Base-by-base conservation (phyloP, 2,888 invertebrate species). In the Falcaria lacertinaria region DNA sequence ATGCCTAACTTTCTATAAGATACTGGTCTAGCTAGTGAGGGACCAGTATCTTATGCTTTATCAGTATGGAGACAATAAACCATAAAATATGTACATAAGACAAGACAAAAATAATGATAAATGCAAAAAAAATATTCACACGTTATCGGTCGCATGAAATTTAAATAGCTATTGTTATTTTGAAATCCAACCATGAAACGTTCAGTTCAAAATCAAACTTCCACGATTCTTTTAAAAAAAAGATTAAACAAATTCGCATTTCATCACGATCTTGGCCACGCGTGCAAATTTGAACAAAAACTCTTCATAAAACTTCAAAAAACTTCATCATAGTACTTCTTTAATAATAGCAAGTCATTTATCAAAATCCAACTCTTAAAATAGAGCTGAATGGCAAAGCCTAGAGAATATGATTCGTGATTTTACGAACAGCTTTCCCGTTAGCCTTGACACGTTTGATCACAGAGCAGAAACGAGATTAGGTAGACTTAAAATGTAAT, bases 361-460 rank as follows among this genome's bases (percentile, higher is more conserved):
- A 11, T 11, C 28, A 11, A 28, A 28, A 28, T 28, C 11, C 28
- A 28, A 19, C 8, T 28, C 28, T 28, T 28, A 28, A 28, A 11
- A 28, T 22, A 22, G 22, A 22, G 11, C 11, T 11, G 19, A 19
- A 19, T 19, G 19, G 19, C 6, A 19, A 11, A 28, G 28, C 2
- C 28, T 28, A 28, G 28, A 28, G 8, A 28, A 28, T 28, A 11
- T 11, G 11, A 11, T 3, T 28, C 28, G 28, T 55, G 57, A 51
- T 59, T 52, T 48, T 60, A 63, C 55, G 51, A 54, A 59, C 57
- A 52, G 69, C 71, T 66, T 68, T 68, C 65, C 37, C 43, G 50
- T 53, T 55, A 64, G 50, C 70, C 71, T 71, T 69, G 71, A 62
- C 70, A 68, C 46, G 44, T 54, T 58, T 57, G 51, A 36, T 32